A percentile compares a stretch with the other conserved stretches of the same genome.
These are phyloP conservation scores for Corella eumyota DNA, from an alignment of 23 tunicate genomes.

Conservation along the genomic window DNA sequence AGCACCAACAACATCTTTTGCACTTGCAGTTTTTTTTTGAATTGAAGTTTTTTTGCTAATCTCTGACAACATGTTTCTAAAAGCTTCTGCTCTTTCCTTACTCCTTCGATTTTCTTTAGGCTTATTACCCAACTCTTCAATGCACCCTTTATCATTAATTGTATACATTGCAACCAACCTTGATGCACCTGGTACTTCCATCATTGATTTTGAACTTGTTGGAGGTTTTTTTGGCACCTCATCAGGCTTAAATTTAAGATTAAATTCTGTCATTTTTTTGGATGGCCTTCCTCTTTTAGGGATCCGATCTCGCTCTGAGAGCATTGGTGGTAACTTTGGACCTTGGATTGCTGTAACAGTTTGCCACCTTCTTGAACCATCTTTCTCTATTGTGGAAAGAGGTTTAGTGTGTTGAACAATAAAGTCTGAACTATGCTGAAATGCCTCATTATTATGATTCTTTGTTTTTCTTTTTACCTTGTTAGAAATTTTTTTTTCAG, in stretches of 20 bases:
- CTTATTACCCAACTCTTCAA: conserved; percentile 41
- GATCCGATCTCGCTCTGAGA: conserved; percentile 78
- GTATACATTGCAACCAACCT: conserved; percentile 79
- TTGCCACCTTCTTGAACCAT: conserved; percentile 55
- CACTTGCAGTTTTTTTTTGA: conserved; percentile 51
- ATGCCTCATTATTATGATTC: too few relatives aligned
- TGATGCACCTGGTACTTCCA: conserved; percentile 8
- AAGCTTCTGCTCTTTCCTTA: conserved; percentile 83
- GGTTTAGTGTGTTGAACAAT: too few relatives aligned
- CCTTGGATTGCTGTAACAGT: conserved; percentile 95
- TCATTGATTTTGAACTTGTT: not conserved
- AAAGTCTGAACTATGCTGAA: too few relatives aligned
- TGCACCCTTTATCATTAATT: conserved; percentile 54
- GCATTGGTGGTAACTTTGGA: conserved; percentile 77
- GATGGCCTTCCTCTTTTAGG: conserved; percentile 96
- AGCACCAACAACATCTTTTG: conserved; percentile 51
- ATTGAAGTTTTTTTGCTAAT: conserved; percentile 39
- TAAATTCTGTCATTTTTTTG: conserved; percentile 66
- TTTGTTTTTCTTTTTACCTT: too few relatives aligned
- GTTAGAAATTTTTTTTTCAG: too few relatives aligned
- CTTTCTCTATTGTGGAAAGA: not conserved
- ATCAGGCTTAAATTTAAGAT: conserved; percentile 50
- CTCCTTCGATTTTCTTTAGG: conserved; percentile 74
- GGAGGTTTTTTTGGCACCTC: conserved; percentile 8
- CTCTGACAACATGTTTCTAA: conserved; percentile 43